Base-by-base conservation (phyloP, 2,888 invertebrate species). In the Mystacides longicornis region DNA sequence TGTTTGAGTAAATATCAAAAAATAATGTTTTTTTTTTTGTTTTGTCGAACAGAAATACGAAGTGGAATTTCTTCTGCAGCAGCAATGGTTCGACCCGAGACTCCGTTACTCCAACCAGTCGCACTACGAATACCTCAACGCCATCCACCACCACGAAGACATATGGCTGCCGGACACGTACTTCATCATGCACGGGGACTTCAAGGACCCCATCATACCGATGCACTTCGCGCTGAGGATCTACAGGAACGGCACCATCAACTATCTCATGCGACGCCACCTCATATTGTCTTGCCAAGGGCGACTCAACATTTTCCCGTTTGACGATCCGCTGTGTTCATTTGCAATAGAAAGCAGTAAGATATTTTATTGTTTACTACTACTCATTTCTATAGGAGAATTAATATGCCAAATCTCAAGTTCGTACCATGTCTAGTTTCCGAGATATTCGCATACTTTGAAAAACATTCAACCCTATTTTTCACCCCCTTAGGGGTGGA, bases 291-390 rank as follows among this genome's bases (percentile, higher is more conserved):
- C 92, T 67, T 94, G 94, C 76, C 91, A 93, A 75, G 94, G 94
- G 70, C 86, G 90, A 74, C 82, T 93, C 69, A 90, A 92, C 73
- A 93, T 94, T 75, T 94, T 93, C 79, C 94, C 94, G 66, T 94
- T 94, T 75, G 94, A 94, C 74, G 93, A 93, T 81, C 93, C 93
- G 66, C 83, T 87, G 77, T 94, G 94, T 81, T 89, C 91, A 76
- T 94, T 94, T 79, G 89, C 93, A 69, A 89, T 94, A 83, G 93
- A 94, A 81, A 93, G 93, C 81, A 93, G 93, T 93, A 82, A 92
- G 93, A 91, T n/a, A n/a, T n/a, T n/a, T n/a, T n/a, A n/a, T n/a
- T n/a, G n/a, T n/a, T n/a, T n/a, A n/a, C n/a, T n/a, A n/a, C n/a
- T n/a, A n/a, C n/a, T n/a, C n/a, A n/a, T n/a, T n/a, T n/a, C n/a